phyloP scores from a whole-genome alignment of 2,888 invertebrate genomes.

The Ophion obscuratus region DNA sequence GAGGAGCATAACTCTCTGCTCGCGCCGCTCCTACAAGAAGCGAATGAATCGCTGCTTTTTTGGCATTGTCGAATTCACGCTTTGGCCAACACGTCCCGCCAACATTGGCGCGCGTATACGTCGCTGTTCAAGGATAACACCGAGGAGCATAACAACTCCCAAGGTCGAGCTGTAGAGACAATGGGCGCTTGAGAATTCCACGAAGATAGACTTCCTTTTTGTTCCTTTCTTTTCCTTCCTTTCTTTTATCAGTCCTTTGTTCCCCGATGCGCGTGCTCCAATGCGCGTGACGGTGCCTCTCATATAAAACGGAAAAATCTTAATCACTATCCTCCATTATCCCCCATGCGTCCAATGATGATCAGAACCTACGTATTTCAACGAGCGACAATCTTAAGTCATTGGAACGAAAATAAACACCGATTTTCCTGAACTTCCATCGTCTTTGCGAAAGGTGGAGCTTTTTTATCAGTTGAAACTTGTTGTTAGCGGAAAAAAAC shows the following conservation, averaged over 20 bases:
- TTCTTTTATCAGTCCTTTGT: constrained; percentile 52
- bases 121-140: constrained; percentile 56
- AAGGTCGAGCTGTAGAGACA: constrained; percentile 64
- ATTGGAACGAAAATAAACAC: too few relatives aligned
- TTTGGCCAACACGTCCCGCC: constrained; percentile 10
- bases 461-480: too few relatives aligned
- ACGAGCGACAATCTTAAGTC: too few relatives aligned
- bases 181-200: constrained; percentile 64
- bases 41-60: constrained; percentile 43
- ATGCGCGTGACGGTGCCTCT: background rate
- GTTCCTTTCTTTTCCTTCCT: constrained; percentile 35
- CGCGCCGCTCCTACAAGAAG: background rate
- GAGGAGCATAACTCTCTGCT: constrained; percentile 6
- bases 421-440: too few relatives aligned
- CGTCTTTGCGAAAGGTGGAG: too few relatives aligned
- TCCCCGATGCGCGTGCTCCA: constrained; percentile 13
- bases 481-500: too few relatives aligned
- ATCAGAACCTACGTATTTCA: background rate
- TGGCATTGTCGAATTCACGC: constrained; percentile 37
- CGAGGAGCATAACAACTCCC: constrained; percentile 53
- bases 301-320: constrained; percentile 15
- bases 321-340: constrained; percentile 9
- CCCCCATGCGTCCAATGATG: too few relatives aligned
- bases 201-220: constrained; percentile 54
- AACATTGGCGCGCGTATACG: constrained; percentile 39